Evolutionary conservation across 1,140 invertebrate species (phyloP), one percentile per base, ranked within the genome.

Genomic region (Oncopodura yosiiana): DNA sequence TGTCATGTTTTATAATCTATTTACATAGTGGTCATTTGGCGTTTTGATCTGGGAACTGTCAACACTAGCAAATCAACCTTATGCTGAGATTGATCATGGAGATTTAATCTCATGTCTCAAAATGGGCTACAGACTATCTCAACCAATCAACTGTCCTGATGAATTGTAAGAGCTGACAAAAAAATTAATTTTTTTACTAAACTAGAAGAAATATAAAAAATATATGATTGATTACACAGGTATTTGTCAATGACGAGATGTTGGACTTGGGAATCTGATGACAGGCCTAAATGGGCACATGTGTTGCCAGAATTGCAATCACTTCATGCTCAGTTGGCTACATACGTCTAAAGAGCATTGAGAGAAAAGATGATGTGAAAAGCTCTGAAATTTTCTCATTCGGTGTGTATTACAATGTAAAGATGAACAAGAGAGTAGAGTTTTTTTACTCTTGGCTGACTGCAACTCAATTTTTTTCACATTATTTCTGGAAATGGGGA

Each of bases 1-100:
- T n/a, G n/a, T n/a, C n/a, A n/a, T n/a, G n/a, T 34, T 34, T 34
- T 34, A 34, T 34, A 34, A 34, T 34, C 14, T n/a, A 34, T 9
- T 9, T 9, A 34, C 14, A 34, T 34, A 91, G 86, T 96, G 92
- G 92, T 81, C 89, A 8, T 84, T 94, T 75, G 93, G 92, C 19
- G 87, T 96, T 27, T 78, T 91, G 29, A 73, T 95, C 43, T 97
- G 93, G 93, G 93, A 97, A 71, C 69, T 96, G 66, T 83, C 89
- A 56, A 94, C 90, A 1, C 73, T 94, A 53, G 90, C 83, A 19
- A 82, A 88, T 57, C 80, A 88, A 63, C 91, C 91, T 0, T 87
- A 88, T 65, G 76, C 82, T 5, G 89, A 95, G 68, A 81, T 96
- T 23, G 88, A 94, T 70, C 84, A 88, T 36, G 92, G 89, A 68